Base-by-base conservation (phyloP, 37 sponge, comb jelly and placozoan genomes). In the Haliclona indistincta region DNA sequence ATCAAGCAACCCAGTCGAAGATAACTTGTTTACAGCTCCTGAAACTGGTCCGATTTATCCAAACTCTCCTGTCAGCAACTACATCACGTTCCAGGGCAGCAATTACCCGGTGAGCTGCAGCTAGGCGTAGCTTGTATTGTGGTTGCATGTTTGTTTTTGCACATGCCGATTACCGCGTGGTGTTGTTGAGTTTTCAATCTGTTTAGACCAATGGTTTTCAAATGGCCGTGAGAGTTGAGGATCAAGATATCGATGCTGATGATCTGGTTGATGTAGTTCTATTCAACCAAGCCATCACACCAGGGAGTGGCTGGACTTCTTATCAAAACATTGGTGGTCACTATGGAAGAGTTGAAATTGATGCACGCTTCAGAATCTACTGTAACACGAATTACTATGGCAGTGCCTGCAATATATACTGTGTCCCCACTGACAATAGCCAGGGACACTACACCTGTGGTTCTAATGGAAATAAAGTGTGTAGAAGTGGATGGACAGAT, bases 341-440 rank as follows among this genome's bases (percentile, higher is more conserved):
- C 43, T 77, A 65, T 43, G 28, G 36, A 19, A 53, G 39, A 38
- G 78, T 37, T 41, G 49, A 33, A 4, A 53, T 75, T 29, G 26
- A 15, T 4, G 0, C 58, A 20, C 37, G 66, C 20, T 62, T 54
- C 36, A 26, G 56, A 53, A 36, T 77, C 10, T 20, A 1, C 38
- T 88, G 88, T 54, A 47, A 78, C 11, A 6, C 38, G 20, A 88
- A 88, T 68, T 81, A 35, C 64, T 82, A 88, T 66, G 83, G 83
- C 2, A 56, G 37, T 13, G 1, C 51, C 23, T 88, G 88, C 49
- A 66, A 22, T 26, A 68, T 35, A 7, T 22, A 36, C 61, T 88
- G 88, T 72, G 67, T 56, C 0, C 66, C 51, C 2, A 58, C 78
- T 38, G 63, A 68, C 34, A 56, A 71, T 52, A 63, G 32, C 7